These are phyloP conservation scores for Carposina sasakii DNA, from an alignment of 1,140 invertebrate species.

Conservation along the genomic window DNA sequence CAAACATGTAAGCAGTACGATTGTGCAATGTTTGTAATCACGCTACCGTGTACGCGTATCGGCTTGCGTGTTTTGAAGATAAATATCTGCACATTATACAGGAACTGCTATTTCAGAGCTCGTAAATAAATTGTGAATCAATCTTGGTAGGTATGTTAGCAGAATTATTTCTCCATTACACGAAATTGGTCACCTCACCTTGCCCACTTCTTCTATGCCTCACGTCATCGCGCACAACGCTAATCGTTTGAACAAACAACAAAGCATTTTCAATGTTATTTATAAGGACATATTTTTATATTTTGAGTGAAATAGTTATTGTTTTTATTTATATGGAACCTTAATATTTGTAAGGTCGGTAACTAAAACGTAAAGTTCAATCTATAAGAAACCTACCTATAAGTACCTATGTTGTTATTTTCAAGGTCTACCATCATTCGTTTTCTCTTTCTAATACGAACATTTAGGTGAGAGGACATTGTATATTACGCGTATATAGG, in stretches of 20 bases:
- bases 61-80: conserved; percentile 10
- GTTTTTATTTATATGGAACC: neutral
- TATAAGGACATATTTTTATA: too few species aligned
- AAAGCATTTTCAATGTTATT: too few species aligned
- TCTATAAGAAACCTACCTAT: too few species aligned
- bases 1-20: conserved; percentile 1
- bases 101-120: neutral
- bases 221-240: conserved; percentile 42
- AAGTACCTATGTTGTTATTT: too few species aligned
- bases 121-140: neutral
- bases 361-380: too few species aligned
- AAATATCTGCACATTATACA: conserved; percentile 2
- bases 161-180: conserved; percentile 20
- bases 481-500: too few species aligned
- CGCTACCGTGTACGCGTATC: conserved; percentile 8
- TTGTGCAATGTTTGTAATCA: conserved; percentile 52
- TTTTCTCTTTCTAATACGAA: too few species aligned
- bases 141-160: neutral
- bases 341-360: too few species aligned
- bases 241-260: conserved; percentile 47
- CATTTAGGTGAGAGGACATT: too few species aligned
- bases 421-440: too few species aligned
- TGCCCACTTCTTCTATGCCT: conserved; percentile 31
- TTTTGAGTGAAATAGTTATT: conserved; percentile 15
- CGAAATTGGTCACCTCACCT: conserved; percentile 43